Base-by-base conservation (phyloP, 2,113 vertebrate genomes). In the Nyctibius bracteatus region DNA sequence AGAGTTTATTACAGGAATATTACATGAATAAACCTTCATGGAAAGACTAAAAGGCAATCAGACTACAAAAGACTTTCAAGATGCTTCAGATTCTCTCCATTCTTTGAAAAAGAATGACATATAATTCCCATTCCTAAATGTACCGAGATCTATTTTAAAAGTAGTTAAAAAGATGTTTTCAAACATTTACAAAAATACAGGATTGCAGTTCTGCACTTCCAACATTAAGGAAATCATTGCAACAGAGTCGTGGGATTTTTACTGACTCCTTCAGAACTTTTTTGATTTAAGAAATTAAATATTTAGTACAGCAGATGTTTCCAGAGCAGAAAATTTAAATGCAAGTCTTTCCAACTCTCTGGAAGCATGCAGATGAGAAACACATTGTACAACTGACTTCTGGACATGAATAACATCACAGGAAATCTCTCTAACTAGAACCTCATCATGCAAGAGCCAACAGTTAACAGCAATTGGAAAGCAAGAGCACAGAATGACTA, bases 401-500 rank as follows among this genome's bases (percentile, higher is more conserved):
- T 86, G 47, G n/a, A 49, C 31, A 71, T 28, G 28, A 81, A 55
- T 24, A 57, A 55, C 8, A 59, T 46, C 55, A 49, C 49, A 52
- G 41, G 21, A 86, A 91, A 31, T n/a, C 44, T 80, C 33, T 57
- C 39, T 27, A 21, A 27, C 31, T 27, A 46, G 59, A 90, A 77
- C 9, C 4, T 65, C 25, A 28, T 25, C 65, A 58, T 5, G 8
- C 44, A 78, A 52, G 31, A 75, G 28, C 12, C 30, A 1, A 0
- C 10, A n/a, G 21, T n/a, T 54, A 47, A 21, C 0, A 0, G 23
- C 30, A 52, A 72, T 44, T 12, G 11, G 1, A 72, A 66, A 6
- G 12, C 4, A 1, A 66, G 10, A 39, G 12, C 19, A 43, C 30
- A 44, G 21, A 25, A 22, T 22, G 20, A 43, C 23, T 24, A 27